Base-by-base conservation (phyloP, 1,140 invertebrate genomes). In the Venustaconcha ellipsiformis region DNA sequence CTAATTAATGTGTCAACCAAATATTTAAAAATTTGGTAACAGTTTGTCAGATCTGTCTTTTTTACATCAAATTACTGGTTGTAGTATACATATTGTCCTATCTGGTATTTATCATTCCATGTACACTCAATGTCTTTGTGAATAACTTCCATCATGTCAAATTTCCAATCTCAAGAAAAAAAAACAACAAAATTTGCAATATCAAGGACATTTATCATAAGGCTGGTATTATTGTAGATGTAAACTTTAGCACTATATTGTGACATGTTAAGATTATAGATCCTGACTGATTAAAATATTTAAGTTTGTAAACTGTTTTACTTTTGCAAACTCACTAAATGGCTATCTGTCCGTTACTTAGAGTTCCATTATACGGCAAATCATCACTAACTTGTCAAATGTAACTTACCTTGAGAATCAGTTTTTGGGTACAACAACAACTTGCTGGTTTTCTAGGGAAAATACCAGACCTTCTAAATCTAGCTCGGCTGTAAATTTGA, bases 381-480 rank as follows among this genome's bases (percentile, higher is more conserved):
- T 58, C 26, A 26, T 58, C 26, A 37, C 18, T 23, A 55, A 55
- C 1, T 37, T 67, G 6, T 8, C 15, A 17, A 26, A 20, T n/a
- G 17, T 57, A 14, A 70, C 79, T 59, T 82, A 89, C 88, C 87
- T 78, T 80, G 74, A 56, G 80, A 78, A 72, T 88, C 86, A 63
- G n/a, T 86, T 81, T 60, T 85, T 84, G 14, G 82, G 78, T 55
- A 88, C 76, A 2, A 91, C 81, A 14, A 89, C 80, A 72, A 90
- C 82, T 57, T 85, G 80, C 63, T 89, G 83, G 67, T 87, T 89
- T 65, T 91, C 89, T 15, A 90, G 79, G 23, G 83, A 82, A 20
- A 84, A 88, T 1, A 90, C 86, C 23, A 80, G 80, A 30, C 79
- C 78, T 57, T 90, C 88, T n/a, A 88, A 74, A 69, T 88, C 86